These are phyloP conservation scores for Didymodactylos carnosus DNA, from an alignment of 2,888 invertebrate genomes.

Conservation along the genomic window DNA sequence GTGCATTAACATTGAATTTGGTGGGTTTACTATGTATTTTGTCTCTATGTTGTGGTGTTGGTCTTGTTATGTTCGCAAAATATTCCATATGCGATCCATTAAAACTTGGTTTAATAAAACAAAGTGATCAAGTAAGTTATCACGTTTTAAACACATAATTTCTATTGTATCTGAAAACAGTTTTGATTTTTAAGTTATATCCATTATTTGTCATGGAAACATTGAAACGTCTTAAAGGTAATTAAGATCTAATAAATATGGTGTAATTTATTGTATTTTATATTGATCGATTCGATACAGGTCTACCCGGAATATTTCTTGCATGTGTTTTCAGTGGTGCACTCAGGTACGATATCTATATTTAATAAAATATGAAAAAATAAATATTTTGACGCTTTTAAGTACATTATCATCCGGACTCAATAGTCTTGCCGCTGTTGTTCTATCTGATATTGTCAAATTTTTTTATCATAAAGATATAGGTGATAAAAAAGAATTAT, in stretches of 20 bases:
- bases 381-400: neutral
- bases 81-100: constrained; percentile 23
- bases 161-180: neutral
- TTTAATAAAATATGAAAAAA: neutral
- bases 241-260: too few relatives aligned
- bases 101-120: constrained; percentile 18
- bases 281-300: too few relatives aligned
- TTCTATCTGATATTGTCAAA: constrained; percentile 7
- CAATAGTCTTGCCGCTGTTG: constrained; percentile 2
- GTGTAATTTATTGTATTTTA: too few relatives aligned
- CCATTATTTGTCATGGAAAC: constrained; percentile 63
- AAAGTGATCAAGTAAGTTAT: constrained; percentile 13
- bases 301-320: constrained; percentile 43
- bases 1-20: neutral
- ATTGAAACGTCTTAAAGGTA: constrained; percentile 49
- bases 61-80: constrained; percentile 23
- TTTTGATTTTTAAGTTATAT: neutral
- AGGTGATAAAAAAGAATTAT: neutral
- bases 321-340: constrained; percentile 2
- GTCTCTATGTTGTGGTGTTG: constrained; percentile 16
- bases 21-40: neutral
- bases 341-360: neutral
- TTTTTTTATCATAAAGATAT: neutral
- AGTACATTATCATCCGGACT: constrained; percentile 4
- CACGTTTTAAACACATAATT: neutral